Conservation (phyloP, 2,113 vertebrate species). For the Lota lota region DNA sequence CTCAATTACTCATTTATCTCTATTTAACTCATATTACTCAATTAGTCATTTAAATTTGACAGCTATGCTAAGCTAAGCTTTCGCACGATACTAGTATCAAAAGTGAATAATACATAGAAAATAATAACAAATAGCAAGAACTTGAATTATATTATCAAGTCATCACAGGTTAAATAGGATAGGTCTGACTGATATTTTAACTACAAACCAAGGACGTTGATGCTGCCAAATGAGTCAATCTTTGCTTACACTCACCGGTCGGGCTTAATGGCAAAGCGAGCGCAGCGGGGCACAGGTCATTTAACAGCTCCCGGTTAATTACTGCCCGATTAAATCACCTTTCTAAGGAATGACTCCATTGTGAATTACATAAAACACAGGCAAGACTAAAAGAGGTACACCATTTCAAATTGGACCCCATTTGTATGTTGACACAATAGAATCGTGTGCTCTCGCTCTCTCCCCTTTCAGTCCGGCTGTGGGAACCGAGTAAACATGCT, state of each 20-base stretch:
- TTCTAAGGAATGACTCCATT: constrained; percentile 53
- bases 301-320: constrained; percentile 53
- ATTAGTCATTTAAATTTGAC: too few species aligned
- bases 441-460: not conserved
- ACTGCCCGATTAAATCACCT: constrained; percentile 43
- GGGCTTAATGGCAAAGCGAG: constrained; percentile 49
- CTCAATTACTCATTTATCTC: too few species aligned
- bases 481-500: not conserved
- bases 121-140: too few species aligned
- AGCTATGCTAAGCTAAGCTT: too few species aligned
- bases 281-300: constrained; percentile 59
- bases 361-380: constrained; percentile 50
- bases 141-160: constrained; percentile 3
- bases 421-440: constrained; percentile 37
- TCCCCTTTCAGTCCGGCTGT: constrained; percentile 1
- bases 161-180: constrained; percentile 23
- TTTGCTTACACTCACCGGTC: constrained; percentile 14
- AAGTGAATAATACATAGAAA: not conserved
- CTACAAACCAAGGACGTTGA: not conserved
- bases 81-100: too few species aligned
- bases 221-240: constrained; percentile 8
- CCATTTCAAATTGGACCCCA: constrained; percentile 44
- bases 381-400: constrained; percentile 22
- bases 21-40: too few species aligned
- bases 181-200: too few species aligned